Evolutionary conservation across 2,113 vertebrate genomes (phyloP).

Genomic region (Eudyptes chrysolophus): DNA sequence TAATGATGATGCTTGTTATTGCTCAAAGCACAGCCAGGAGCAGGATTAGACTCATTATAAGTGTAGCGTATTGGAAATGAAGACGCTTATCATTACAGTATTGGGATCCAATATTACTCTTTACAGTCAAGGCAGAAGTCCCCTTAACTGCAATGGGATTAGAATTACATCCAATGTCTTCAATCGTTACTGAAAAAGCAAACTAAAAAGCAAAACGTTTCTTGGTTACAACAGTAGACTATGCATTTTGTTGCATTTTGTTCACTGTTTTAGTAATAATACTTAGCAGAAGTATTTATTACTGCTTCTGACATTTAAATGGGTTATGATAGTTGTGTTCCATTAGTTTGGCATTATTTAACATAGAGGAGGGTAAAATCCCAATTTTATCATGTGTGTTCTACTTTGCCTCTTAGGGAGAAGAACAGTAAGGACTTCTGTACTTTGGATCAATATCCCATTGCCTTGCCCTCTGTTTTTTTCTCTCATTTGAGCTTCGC

Average conservation of each 20-base stretch:
- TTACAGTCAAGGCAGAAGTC: neutral
- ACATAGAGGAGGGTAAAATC: neutral
- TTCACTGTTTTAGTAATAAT: neutral
- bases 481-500: neutral
- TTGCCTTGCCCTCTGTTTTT: neutral
- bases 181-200: neutral
- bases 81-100: neutral
- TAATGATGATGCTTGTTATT: neutral
- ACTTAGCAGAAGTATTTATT: neutral
- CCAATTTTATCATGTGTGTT: neutral
- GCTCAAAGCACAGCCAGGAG: conserved; percentile 21
- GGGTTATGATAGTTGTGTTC: neutral
- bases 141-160: neutral
- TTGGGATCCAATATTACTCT: neutral
- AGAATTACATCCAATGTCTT: neutral
- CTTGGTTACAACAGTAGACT: neutral
- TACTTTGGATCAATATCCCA: neutral
- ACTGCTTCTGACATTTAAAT: neutral
- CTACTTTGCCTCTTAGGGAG: neutral
- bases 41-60: neutral
- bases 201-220: neutral
- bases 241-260: neutral
- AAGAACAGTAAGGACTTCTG: neutral
- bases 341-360: neutral
- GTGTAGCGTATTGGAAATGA: neutral